Percentiles rank a stretch among this genome's conserved stretches.
These are phyloP conservation scores for Tuta absoluta DNA, from an alignment of 2,888 invertebrate species.

Conservation along the genomic window DNA sequence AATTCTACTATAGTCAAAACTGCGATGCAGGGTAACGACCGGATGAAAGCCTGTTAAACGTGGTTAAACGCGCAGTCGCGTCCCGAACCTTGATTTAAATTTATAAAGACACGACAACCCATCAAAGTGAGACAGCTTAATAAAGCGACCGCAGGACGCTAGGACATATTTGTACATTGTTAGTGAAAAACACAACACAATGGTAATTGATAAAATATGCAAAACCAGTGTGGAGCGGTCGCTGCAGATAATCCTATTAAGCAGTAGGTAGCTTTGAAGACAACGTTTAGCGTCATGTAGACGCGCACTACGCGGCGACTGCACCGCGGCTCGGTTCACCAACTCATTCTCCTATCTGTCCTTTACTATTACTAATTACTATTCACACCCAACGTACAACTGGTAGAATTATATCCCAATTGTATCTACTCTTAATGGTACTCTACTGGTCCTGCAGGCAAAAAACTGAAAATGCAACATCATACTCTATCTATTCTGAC, in stretches of 20 bases:
- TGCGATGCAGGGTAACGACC: slow-evolving; percentile 43
- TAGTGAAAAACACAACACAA: slow-evolving; percentile 59
- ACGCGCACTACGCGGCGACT: not conserved
- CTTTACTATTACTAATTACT: no score
- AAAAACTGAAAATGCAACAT: no score
- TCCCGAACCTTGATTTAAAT: slow-evolving; percentile 42
- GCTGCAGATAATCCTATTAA: slow-evolving; percentile 51
- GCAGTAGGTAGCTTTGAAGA: slow-evolving; percentile 41
- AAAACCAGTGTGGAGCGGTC: slow-evolving; percentile 47
- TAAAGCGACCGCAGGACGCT: slow-evolving; percentile 46
- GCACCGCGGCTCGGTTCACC: no score
- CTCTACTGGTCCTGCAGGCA: no score
- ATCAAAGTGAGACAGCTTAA: slow-evolving; percentile 51
- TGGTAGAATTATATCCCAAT: no score
- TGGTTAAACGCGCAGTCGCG: slow-evolving; percentile 41
- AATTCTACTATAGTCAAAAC: slow-evolving; percentile 35
- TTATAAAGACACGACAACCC: slow-evolving; percentile 44
- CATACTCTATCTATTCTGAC: no score
- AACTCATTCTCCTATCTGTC: no score
- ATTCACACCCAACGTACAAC: no score
- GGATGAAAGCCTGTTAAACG: slow-evolving; percentile 40
- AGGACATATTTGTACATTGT: slow-evolving; percentile 68
- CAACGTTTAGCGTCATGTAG: slow-evolving; percentile 23
- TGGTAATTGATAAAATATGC: slow-evolving; percentile 73
- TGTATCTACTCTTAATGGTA: no score